A percentile compares a stretch with the other conserved stretches of the same genome.
These are phyloP conservation scores for Coturnix japonica DNA, from an alignment of 2,113 vertebrate genomes.

Conservation along the genomic window DNA sequence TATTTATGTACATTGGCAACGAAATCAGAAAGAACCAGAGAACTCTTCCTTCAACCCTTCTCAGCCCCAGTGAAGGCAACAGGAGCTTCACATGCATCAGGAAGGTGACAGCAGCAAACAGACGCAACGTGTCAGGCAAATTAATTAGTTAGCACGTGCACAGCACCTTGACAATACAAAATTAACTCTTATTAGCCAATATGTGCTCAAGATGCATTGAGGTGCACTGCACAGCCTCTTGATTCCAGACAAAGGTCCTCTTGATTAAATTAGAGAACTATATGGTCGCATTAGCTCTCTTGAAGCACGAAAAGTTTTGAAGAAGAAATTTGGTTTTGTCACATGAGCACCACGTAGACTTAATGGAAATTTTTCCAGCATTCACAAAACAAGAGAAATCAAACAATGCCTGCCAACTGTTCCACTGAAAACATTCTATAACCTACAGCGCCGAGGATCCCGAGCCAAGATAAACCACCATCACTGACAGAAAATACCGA, in stretches of 20 bases:
- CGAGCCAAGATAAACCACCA: constrained; percentile 75
- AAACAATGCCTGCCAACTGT: constrained; percentile 75
- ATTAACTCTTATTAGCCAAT: neutral
- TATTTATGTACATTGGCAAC: neutral
- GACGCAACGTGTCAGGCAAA: neutral
- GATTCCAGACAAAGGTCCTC: constrained; percentile 37
- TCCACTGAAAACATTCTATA: constrained; percentile 74
- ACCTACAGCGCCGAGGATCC: constrained; percentile 64
- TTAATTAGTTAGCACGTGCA: neutral
- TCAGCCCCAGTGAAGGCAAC: neutral
- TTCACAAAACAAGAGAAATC: constrained; percentile 78
- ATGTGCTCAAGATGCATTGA: neutral
- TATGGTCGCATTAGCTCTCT: constrained; percentile 4
- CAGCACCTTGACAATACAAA: neutral
- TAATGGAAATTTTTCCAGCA: constrained; percentile 71
- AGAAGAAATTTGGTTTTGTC: constrained; percentile 39
- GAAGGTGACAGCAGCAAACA: neutral
- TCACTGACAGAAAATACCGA: constrained; percentile 80
- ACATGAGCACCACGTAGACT: constrained; percentile 50
- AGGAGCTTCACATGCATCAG: neutral
- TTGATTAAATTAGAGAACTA: constrained; percentile 41
- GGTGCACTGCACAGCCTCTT: neutral
- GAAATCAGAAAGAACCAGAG: neutral
- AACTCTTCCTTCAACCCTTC: neutral
- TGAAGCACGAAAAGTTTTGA: constrained; percentile 46